Percentiles rank a stretch among this genome's conserved stretches.
Conservation (phyloP, 2,888 invertebrate genomes). For the Lycia hirtaria region DNA sequence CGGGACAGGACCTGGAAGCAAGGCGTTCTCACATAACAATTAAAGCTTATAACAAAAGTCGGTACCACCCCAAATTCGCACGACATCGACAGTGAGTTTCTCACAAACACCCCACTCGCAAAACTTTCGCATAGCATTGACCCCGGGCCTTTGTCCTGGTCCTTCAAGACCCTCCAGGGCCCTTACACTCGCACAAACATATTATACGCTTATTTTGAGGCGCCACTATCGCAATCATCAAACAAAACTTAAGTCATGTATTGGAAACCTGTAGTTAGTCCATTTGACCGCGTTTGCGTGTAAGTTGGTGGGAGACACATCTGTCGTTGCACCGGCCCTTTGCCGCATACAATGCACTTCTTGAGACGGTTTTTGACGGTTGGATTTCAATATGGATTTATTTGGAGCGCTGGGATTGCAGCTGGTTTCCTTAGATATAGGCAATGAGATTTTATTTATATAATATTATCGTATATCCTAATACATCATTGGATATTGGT, state of each 20-base stretch:
- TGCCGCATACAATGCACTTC: conserved; percentile 55
- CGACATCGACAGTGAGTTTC: conserved; percentile 17
- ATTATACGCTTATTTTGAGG: not conserved
- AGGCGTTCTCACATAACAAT: not conserved
- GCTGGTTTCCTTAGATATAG: conserved; percentile 20
- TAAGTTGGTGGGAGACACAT: conserved; percentile 48
- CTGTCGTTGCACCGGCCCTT: conserved; percentile 65
- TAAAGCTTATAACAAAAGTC: not conserved
- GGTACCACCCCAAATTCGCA: conserved; percentile 27
- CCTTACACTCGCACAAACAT: conserved; percentile 43
- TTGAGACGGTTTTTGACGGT: conserved; percentile 57
- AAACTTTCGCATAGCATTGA: conserved; percentile 44
- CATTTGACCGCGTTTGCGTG: not conserved
- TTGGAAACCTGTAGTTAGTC: not conserved
- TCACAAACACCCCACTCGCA: conserved; percentile 25
- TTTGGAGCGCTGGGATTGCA: conserved; percentile 43
- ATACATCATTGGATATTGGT: not conserved
- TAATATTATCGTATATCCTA: too few relatives aligned
- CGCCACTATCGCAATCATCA: not conserved
- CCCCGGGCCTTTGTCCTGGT: conserved; percentile 41
- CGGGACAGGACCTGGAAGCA: not conserved
- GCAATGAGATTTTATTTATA: too few relatives aligned
- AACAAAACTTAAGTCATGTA: not conserved
- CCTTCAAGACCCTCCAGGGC: conserved; percentile 31
- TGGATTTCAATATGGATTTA: conserved; percentile 52